These are phyloP conservation scores for Carcina quercana DNA, from an alignment of 2,888 invertebrate species.

Conservation along the genomic window DNA sequence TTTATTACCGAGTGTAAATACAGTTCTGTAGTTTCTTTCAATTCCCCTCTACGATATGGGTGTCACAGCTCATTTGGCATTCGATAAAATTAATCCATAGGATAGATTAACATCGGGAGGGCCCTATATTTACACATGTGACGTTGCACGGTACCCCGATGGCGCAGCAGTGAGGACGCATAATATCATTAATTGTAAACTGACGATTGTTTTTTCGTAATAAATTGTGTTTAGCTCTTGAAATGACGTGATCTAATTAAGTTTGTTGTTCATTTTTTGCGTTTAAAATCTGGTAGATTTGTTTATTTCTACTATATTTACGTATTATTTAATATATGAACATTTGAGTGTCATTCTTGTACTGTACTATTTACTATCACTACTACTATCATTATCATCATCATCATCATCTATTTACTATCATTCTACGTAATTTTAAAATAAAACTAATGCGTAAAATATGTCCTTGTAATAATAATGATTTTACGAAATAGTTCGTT, in stretches of 20 bases:
- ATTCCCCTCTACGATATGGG: slow-evolving; percentile 44
- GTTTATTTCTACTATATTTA: not conserved
- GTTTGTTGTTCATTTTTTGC: not conserved
- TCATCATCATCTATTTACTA: no score
- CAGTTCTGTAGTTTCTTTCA: slow-evolving; percentile 31
- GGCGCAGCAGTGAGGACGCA: slow-evolving; percentile 28
- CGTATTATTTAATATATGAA: not conserved
- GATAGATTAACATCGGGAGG: slow-evolving; percentile 50
- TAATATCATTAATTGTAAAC: slow-evolving; percentile 56
- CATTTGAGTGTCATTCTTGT: no score
- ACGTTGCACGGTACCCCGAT: slow-evolving; percentile 14
- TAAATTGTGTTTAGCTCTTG: slow-evolving; percentile 8
- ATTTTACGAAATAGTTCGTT: no score
- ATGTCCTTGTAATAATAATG: no score
- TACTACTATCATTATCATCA: no score
- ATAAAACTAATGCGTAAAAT: no score
- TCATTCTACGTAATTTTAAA: no score
- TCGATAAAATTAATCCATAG: slow-evolving; percentile 67
- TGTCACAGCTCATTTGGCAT: slow-evolving; percentile 71
- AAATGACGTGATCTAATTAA: slow-evolving; percentile 17
- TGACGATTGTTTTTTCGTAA: slow-evolving; percentile 35
- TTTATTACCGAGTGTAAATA: slow-evolving; percentile 16
- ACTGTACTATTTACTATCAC: no score
- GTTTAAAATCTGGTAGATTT: not conserved
- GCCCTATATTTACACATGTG: slow-evolving; percentile 56